Conservation (phyloP, 92 coral and sea anemone species). For the Porites cylindrica region DNA sequence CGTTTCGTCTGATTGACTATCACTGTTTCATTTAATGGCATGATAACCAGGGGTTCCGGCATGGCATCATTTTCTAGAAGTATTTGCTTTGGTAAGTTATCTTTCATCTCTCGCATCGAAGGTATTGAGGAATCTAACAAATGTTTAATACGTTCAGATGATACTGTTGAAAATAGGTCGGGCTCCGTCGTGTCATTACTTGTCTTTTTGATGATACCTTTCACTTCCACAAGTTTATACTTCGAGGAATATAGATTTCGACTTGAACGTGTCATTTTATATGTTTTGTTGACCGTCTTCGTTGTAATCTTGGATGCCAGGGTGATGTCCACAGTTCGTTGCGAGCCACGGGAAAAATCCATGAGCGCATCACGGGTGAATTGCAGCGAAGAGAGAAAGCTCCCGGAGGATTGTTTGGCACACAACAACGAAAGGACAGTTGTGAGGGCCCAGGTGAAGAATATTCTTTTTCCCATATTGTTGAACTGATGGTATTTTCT, state of each 20-base stretch:
- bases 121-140: not conserved
- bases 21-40: conserved; percentile 3
- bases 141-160: not conserved
- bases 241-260: not conserved
- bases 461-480: not conserved
- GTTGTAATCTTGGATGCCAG: conserved; percentile 53
- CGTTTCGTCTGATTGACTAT: conserved; percentile 26
- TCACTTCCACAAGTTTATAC: not conserved
- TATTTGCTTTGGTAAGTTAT: not conserved
- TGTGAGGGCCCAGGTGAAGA: not conserved
- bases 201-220: no score
- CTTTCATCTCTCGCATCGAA: not conserved
- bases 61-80: not conserved
- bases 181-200: not conserved
- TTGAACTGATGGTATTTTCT: not conserved
- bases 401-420: not conserved
- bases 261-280: no score
- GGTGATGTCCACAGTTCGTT: conserved; percentile 60
- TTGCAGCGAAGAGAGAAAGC: conserved; percentile 26
- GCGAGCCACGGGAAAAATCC: conserved; percentile 69
- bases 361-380: conserved; percentile 66
- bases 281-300: not conserved
- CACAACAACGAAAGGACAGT: not conserved
- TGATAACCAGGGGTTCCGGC: not conserved
- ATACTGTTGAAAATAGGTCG: not conserved